Conservation (phyloP, 2,113 vertebrate species). For the Eidolon helvum region DNA sequence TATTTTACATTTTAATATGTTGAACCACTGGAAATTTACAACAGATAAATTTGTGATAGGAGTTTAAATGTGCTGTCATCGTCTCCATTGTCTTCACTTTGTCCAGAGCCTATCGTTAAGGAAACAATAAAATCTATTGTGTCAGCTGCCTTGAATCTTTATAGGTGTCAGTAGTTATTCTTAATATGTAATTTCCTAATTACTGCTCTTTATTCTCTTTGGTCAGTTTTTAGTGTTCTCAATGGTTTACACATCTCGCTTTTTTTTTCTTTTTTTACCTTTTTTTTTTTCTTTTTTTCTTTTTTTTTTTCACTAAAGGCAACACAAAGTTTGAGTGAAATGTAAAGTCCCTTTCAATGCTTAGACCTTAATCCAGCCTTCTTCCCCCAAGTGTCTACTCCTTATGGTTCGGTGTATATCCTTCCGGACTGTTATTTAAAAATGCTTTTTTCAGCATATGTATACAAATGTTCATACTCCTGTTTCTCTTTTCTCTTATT, state of each 20-base stretch:
- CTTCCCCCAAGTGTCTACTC: neutral
- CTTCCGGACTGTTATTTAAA: neutral
- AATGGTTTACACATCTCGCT: neutral
- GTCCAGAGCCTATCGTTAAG: conserved; percentile 80
- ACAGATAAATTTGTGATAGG: conserved; percentile 80
- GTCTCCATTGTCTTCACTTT: conserved; percentile 75
- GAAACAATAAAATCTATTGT: conserved; percentile 83
- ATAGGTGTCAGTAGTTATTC: conserved; percentile 59
- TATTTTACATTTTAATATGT: conserved; percentile 76
- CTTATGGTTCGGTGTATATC: neutral
- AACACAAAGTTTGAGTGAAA: conserved; percentile 15
- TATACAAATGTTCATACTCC: neutral
- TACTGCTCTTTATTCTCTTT: neutral
- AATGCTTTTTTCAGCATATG: neutral
- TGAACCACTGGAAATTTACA: conserved; percentile 83
- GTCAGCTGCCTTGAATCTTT: conserved; percentile 78
- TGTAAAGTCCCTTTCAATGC: neutral
- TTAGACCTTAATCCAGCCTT: neutral
- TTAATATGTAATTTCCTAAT: conserved; percentile 36
- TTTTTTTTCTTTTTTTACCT: no score
- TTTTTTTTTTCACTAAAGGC: neutral
- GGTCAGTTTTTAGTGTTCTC: conserved; percentile 17
- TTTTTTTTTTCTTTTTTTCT: neutral
- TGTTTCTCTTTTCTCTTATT: neutral
- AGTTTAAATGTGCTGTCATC: conserved; percentile 78